Percentiles rank a stretch among this genome's conserved stretches.
phyloP scores from a whole-genome alignment of 2,797 vertebrate species.

The Oryzias sinensis region DNA sequence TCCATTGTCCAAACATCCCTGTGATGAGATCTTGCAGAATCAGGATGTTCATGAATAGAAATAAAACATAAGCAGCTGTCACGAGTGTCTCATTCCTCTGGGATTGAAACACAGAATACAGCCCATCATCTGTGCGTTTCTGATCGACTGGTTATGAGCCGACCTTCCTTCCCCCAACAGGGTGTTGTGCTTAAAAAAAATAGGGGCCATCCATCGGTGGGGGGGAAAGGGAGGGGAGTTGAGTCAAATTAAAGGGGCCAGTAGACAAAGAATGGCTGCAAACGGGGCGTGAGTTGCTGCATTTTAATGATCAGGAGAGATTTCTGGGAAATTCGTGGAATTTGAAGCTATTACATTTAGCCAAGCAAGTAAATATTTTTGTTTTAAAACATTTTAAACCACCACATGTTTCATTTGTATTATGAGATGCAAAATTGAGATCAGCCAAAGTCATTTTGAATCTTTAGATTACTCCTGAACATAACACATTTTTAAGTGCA shows the following conservation, averaged over 20 bases:
- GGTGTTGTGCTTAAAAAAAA: slow-evolving; percentile 17
- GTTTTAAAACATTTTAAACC: no score
- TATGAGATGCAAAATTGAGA: no score
- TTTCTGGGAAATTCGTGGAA: not conserved
- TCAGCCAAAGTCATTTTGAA: no score
- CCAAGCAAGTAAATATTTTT: no score
- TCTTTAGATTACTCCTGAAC: no score
- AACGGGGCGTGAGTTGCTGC: slow-evolving; percentile 16
- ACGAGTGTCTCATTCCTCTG: not conserved
- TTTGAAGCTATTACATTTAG: no score
- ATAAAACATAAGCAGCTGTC: slow-evolving; percentile 16
- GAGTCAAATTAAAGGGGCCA: slow-evolving; percentile 20
- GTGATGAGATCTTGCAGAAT: no score
- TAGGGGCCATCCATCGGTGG: slow-evolving; percentile 40
- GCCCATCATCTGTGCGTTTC: slow-evolving; percentile 17
- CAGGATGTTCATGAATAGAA: not conserved
- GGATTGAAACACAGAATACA: slow-evolving; percentile 8
- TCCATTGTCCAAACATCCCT: no score
- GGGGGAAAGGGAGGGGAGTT: slow-evolving; percentile 21
- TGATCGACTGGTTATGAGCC: slow-evolving; percentile 11
- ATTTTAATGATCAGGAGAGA: slow-evolving; percentile 43
- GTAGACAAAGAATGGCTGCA: slow-evolving; percentile 27
- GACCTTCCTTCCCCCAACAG: slow-evolving; percentile 4
- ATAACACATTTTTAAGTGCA: not conserved
- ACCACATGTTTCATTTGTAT: no score